Percentiles rank a stretch among this genome's conserved stretches.
phyloP scores from a whole-genome alignment of 2,888 invertebrate species.

The Nomada goodeniana region DNA sequence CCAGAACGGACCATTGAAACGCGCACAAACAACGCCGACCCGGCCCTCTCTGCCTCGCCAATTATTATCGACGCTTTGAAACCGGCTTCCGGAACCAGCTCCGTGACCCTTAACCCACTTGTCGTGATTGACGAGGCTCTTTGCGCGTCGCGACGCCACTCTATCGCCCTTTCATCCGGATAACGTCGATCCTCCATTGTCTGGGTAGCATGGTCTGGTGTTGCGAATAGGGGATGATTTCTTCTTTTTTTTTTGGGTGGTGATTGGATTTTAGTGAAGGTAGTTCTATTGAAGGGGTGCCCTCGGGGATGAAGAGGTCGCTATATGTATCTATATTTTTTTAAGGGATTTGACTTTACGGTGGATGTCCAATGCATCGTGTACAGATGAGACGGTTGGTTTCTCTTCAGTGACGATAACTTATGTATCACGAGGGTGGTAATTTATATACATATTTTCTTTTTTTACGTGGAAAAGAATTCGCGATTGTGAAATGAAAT shows the following conservation, averaged over 20 bases:
- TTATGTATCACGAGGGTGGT: too few relatives aligned
- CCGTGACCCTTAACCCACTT: constrained; percentile 34
- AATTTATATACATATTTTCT: too few relatives aligned
- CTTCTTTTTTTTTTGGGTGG: too few relatives aligned
- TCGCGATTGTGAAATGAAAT: too few relatives aligned
- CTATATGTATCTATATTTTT: too few relatives aligned
- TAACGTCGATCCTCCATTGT: not conserved
- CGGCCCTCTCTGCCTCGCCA: constrained; percentile 15
- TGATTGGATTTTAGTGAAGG: not conserved
- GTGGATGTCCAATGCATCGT: too few relatives aligned
- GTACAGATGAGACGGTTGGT: too few relatives aligned
- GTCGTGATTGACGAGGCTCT: constrained; percentile 17
- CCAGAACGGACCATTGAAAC: constrained; percentile 42
- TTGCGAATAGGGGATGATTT: not conserved
- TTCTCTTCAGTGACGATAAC: too few relatives aligned
- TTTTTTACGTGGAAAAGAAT: too few relatives aligned
- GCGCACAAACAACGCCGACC: constrained; percentile 34
- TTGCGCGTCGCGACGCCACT: not conserved
- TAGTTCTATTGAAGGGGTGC: too few relatives aligned
- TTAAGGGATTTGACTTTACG: too few relatives aligned
- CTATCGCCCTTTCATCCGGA: not conserved
- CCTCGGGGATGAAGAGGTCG: too few relatives aligned
- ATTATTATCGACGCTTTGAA: constrained; percentile 54
- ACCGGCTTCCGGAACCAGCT: not conserved
- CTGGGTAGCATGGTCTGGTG: not conserved